Base-by-base conservation (phyloP, 1,140 invertebrate genomes). In the Drosophila dunni region DNA sequence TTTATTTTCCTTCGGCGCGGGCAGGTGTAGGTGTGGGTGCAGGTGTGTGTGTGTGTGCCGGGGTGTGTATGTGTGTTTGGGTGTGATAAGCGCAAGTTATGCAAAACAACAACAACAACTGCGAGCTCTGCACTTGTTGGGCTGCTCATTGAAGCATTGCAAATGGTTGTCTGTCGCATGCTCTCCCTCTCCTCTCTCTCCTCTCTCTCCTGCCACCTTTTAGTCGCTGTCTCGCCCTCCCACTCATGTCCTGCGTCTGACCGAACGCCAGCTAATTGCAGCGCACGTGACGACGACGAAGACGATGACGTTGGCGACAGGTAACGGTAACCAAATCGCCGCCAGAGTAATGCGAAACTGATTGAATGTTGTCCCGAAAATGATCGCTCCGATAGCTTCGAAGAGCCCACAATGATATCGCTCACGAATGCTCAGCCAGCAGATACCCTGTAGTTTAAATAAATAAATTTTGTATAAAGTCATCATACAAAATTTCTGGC, bases 81-180 rank as follows among this genome's bases (percentile, higher is more conserved):
- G 20, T 64, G 66, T 75, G 79, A 86, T 86, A 88, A 79, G 83
- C 79, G 54, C 61, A 68, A 85, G 81, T 81, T 85, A 85, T 85
- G 81, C 79, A 83, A 79, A 74, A 48, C 64, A 65, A 54, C 58
- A 29, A 53, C 29, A 42, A 51, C 33, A 40, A 51, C 45, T 4
- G 24, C 13, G 40, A 38, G 36, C 40, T 24, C 44, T 70, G 72
- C 72, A 75, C 72, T 75, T 74, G 65, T 42, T 9, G 57, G 65
- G 57, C 42, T 73, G 56, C 70, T 40, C 64, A 24, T 45, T 46
- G 36, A 66, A 51, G 54, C 69, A 71, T 48, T 70, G 60, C 50
- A 66, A 69, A 65, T 53, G 53, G 45, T 45, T 58, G 53, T 58
- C 63, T 66, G 53, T 71, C 69, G 34, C 60, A 7, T 24, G 15